phyloP scores from a whole-genome alignment of 2,888 invertebrate genomes.

The Drosophila neotestacea region DNA sequence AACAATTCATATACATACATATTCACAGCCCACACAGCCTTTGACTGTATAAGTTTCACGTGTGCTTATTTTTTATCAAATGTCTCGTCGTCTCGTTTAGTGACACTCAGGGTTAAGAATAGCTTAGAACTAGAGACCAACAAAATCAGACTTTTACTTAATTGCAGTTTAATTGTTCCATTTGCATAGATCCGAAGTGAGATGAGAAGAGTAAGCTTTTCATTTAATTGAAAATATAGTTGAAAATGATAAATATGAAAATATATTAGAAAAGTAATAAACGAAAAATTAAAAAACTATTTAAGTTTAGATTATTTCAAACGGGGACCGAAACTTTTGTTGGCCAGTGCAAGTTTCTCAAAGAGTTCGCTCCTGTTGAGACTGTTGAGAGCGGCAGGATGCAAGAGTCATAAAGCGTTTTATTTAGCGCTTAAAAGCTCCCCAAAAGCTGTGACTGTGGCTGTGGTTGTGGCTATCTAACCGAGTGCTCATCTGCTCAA shows the following conservation, averaged over 20 bases:
- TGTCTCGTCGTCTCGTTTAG: conserved; percentile 13
- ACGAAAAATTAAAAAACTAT: not conserved
- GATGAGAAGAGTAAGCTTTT: not conserved
- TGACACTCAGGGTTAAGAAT: conserved; percentile 38
- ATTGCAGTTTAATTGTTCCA: conserved; percentile 31
- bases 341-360: not conserved
- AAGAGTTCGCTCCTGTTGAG: not conserved
- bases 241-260: no score
- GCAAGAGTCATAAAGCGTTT: not conserved
- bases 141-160: conserved; percentile 13
- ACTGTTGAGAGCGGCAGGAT: conserved; percentile 20
- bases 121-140: not conserved
- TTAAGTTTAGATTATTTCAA: not conserved
- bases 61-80: conserved; percentile 25
- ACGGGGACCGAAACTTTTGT: not conserved
- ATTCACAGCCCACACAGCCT: conserved; percentile 6
- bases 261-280: not conserved
- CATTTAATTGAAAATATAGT: no score
- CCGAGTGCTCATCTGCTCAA: conserved; percentile 47
- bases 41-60: conserved; percentile 27
- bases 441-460: conserved; percentile 7
- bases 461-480: conserved; percentile 21
- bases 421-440: conserved; percentile 3
- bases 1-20: conserved; percentile 17
- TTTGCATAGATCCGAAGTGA: conserved; percentile 28